Evolutionary conservation across 2,888 invertebrate species (phyloP), one percentile per base, ranked within the genome.

Genomic region (Synanthedon vespiformis): DNA sequence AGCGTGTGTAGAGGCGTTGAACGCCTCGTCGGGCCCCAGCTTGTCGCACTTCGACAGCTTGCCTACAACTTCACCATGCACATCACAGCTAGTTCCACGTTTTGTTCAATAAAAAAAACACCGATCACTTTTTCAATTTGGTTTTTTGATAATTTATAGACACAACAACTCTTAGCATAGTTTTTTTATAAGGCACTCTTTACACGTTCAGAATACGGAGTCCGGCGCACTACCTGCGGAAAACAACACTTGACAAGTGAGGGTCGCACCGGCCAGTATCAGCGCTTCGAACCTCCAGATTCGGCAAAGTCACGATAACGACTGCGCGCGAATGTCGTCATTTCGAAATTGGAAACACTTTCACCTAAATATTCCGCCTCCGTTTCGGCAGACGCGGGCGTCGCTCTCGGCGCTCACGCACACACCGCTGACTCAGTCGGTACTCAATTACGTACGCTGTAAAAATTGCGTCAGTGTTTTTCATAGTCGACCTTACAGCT

Each of bases 281-380:
- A 67, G 73, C 74, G 80, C 78, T 65, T 68, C 71, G 75, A 83
- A 81, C 87, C 83, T 84, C 86, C 84, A 73, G 84, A 78, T 87
- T 87, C 87, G 86, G 85, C 87, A 83, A 82, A 87, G 83, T 83
- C 86, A 83, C 87, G 86, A 87, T 87, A 87, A 87, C 84, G 83
- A 87, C 87, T 87, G 87, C 82, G 84, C 86, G 83, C 85, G 73
- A 86, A 86, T 87, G 86, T 87, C 85, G 86, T 86, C 85, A 86
- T 85, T 84, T 78, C 86, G 86, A 87, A 87, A 87, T 87, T 87
- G 82, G 87, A 87, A 87, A 87, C 85, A 87, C 87, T 87, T 87
- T 87, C 87, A 86, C 87, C 87, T 87, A 87, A 87, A 87, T 87
- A 87, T 87, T 85, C 86, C 84, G 86, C 77, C 85, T 84, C 83